Base-by-base conservation (phyloP, 2,888 invertebrate species). In the Adela reaumurella region DNA sequence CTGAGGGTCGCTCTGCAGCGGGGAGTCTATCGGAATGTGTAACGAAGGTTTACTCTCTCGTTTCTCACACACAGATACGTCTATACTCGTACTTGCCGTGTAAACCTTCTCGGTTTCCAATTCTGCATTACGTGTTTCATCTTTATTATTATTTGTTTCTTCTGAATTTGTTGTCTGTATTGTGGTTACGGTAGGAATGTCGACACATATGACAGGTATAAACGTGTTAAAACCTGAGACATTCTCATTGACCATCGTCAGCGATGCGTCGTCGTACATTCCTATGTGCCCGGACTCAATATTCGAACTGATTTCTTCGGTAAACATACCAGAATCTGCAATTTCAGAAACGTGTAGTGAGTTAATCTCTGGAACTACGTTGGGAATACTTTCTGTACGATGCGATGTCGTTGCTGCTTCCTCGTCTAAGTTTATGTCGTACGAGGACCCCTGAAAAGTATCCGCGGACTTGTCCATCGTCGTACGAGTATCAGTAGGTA, bases 281-380 rank as follows among this genome's bases (percentile, higher is more conserved):
- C 59, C 46, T 42, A 65, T 57, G 44, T 63, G 62, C 29, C 64
- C 59, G 3, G 60, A 57, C 54, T 69, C 69, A 49, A 68, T 59
- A 55, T 70, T 64, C 50, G 74, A 68, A 51, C 64, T 69, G 29
- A 71, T 68, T 51, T 76, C 74, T 57, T 74, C 74, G 0, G 77
- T 77, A 55, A 66, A 76, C 28, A 67, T 71, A 52, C 77, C 77
- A 10, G 74, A 77, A 54, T 78, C 77, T 16, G 61, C 68, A 17
- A 70, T 55, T 53, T 78, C 77, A 1, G 77, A 74, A 28, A 63
- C 56, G 54, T 69, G 70, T 2, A 70, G 61, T 2, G 73, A 73
- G 20, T 64, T 63, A 16, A 60, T 57, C 46, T 72, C 70, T 28
- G 5, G 35, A 35, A 8, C 35, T 6, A 8, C 24, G 8, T 6